Evolutionary conservation across 2,113 vertebrate genomes (phyloP).

Genomic region (Varanus komodoensis): DNA sequence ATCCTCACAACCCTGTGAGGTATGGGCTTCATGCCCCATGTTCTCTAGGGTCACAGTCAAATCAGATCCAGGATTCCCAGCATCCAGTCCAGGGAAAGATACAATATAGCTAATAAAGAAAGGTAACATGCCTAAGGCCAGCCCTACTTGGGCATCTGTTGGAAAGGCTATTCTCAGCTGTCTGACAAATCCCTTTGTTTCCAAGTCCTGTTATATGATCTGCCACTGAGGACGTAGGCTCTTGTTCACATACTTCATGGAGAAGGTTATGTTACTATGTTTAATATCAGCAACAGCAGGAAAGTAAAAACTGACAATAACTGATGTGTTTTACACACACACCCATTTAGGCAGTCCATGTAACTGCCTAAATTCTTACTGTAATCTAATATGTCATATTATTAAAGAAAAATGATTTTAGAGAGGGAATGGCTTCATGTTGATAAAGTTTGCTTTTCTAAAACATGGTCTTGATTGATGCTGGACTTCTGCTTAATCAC

Average conservation of each 20-base stretch:
- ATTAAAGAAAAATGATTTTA: not conserved
- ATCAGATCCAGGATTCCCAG: fast-evolving
- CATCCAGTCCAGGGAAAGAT: not conserved
- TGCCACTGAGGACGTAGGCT: not conserved
- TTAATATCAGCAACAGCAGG: conserved; percentile 4
- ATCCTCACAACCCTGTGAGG: too few species aligned
- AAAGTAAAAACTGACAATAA: not conserved
- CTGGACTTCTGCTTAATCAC: fast-evolving
- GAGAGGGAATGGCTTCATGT: not conserved
- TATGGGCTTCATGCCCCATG: not conserved
- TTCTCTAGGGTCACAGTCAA: not conserved
- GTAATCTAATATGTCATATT: not conserved
- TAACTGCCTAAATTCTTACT: not conserved
- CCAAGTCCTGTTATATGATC: conserved; percentile 41
- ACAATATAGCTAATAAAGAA: conserved; percentile 21
- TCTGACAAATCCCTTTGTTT: conserved; percentile 39
- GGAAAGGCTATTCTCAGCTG: conserved; percentile 25
- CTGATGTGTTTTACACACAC: not conserved
- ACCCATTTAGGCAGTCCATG: not conserved
- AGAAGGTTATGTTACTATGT: conserved; percentile 41
- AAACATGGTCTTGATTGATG: conserved; percentile 2
- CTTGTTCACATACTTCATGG: conserved; percentile 32
- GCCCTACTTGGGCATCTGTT: not conserved
- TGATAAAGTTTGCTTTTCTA: not conserved
- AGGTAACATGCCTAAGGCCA: not conserved